phyloP scores from a whole-genome alignment of 2,888 invertebrate species.

The Caenorhabditis macrosperma region DNA sequence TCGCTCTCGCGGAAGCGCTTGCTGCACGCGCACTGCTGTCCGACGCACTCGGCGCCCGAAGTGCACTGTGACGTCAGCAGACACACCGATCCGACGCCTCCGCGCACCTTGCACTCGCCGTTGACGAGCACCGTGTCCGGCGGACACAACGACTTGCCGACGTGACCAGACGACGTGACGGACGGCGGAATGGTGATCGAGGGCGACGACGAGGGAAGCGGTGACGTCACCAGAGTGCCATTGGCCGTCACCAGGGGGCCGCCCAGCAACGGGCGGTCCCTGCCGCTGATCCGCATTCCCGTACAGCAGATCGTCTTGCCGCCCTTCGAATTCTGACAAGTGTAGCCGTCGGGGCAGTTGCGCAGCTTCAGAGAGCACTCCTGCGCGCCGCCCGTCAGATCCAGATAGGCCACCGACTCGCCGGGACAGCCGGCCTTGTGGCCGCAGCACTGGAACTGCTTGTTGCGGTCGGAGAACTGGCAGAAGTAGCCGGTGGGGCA shows the following conservation, averaged over 20 bases:
- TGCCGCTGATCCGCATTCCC: conserved; percentile 29
- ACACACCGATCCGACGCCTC: conserved; percentile 72
- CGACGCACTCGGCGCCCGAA: conserved; percentile 67
- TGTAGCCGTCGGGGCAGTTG: conserved; percentile 73
- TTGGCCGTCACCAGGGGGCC: not conserved
- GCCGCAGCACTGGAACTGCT: conserved; percentile 76
- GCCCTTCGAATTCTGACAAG: conserved; percentile 64
- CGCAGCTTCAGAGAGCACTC: conserved; percentile 65
- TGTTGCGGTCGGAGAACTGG: conserved; percentile 77
- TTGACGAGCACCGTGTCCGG: conserved; percentile 67
- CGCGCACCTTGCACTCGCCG: conserved; percentile 71
- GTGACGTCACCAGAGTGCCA: not conserved
- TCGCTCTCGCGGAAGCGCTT: conserved; percentile 58
- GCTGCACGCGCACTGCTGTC: conserved; percentile 67
- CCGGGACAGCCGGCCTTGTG: conserved; percentile 74
- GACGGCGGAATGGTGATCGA: conserved; percentile 13
- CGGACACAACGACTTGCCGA: conserved; percentile 63
- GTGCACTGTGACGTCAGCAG: conserved; percentile 71
- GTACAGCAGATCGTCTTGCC: conserved; percentile 73
- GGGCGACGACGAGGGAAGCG: not conserved
- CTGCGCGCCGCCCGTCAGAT: conserved; percentile 69
- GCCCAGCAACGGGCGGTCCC: conserved; percentile 33
- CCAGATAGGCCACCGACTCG: conserved; percentile 73
- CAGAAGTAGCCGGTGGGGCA: conserved; percentile 78
- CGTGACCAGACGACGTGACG: conserved; percentile 17